A percentile compares a stretch with the other conserved stretches of the same genome.
These are phyloP conservation scores for Hydrochoerus hydrochaeris DNA, from an alignment of 2,113 vertebrate genomes.

Conservation along the genomic window DNA sequence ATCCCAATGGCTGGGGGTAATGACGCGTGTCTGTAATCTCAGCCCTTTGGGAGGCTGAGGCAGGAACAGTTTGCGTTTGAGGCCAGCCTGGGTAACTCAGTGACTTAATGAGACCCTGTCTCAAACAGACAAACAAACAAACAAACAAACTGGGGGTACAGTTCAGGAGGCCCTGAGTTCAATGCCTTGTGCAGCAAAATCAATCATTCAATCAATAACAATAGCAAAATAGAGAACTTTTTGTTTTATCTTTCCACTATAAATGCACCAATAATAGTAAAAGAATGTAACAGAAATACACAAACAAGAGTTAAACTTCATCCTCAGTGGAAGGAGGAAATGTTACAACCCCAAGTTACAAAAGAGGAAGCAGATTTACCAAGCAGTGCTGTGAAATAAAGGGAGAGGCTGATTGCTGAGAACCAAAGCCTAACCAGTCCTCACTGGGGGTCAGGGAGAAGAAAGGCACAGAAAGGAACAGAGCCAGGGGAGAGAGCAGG, in stretches of 20 bases:
- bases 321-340: slow-evolving; percentile 48
- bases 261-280: not conserved
- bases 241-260: not conserved
- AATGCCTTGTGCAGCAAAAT: not conserved
- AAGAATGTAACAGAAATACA: not conserved
- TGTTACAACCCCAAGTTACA: slow-evolving; percentile 28
- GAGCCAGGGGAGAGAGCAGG: no score
- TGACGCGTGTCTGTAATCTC: not conserved
- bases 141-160: not conserved
- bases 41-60: not conserved
- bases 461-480: no score
- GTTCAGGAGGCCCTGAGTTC: not conserved
- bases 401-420: not conserved
- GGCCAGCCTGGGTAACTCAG: not conserved
- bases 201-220: not conserved
- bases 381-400: not conserved
- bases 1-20: not conserved
- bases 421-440: not conserved
- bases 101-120: not conserved
- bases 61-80: not conserved
- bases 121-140: not conserved
- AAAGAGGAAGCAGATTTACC: slow-evolving; percentile 52
- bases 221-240: not conserved
- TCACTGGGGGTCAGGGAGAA: not conserved
- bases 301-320: not conserved